Conservation (phyloP, 2,113 vertebrate genomes). For the Thamnaconus septentrionalis region DNA sequence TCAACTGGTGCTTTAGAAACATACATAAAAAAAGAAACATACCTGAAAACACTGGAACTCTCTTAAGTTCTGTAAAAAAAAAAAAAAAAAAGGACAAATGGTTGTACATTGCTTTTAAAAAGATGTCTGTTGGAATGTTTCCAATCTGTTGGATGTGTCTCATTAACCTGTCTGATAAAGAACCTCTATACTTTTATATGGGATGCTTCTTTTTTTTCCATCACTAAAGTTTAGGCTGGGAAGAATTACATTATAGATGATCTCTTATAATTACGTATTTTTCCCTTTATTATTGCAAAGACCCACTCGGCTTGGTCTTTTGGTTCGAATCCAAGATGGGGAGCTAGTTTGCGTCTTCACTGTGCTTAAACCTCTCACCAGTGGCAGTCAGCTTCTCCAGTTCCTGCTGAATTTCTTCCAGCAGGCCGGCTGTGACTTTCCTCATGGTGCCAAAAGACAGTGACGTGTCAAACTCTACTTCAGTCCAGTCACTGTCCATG, state of each 20-base stretch:
- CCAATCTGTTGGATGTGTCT: too few relatives aligned
- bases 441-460: slow-evolving; percentile 61
- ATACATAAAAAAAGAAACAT: neutral
- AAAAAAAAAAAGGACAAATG: neutral
- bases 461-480: slow-evolving; percentile 47
- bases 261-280: too few relatives aligned
- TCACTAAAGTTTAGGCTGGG: neutral
- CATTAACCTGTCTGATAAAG: too few relatives aligned
- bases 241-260: too few relatives aligned
- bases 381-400: slow-evolving; percentile 48
- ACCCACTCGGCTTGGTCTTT: too few relatives aligned
- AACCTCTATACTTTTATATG: too few relatives aligned
- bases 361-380: slow-evolving; percentile 37
- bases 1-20: too few relatives aligned
- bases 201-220: neutral
- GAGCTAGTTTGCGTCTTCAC: too few relatives aligned
- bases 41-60: slow-evolving; percentile 62
- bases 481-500: slow-evolving; percentile 5
- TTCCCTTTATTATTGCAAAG: too few relatives aligned
- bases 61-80: slow-evolving; percentile 50
- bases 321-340: too few relatives aligned
- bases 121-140: too few relatives aligned
- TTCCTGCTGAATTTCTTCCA: slow-evolving; percentile 31
- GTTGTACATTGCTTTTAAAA: too few relatives aligned
- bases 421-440: neutral